Evolutionary conservation across 1,140 invertebrate genomes (phyloP), one percentile per base, ranked within the genome.

Genomic region (Drosophila sucinea): DNA sequence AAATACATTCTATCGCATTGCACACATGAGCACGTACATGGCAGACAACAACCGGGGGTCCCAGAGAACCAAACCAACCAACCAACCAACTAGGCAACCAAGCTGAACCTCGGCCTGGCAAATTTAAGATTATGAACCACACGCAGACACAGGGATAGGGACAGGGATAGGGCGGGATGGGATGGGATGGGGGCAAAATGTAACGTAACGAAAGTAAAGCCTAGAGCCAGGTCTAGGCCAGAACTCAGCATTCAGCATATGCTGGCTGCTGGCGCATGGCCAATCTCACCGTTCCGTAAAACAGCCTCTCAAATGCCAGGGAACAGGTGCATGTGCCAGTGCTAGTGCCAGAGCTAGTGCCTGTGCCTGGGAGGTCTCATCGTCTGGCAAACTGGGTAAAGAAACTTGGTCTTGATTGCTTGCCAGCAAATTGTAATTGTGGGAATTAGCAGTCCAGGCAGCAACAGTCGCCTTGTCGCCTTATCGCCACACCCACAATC

Each of bases 351-450:
- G 8, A 60, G 61, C 74, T 64, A 66, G 60, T 79, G 79, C 65
- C 32, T 62, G 68, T 60, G 11, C 30, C 40, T 77, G 75, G 75
- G 74, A 70, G 73, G 74, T 77, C 73, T 62, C 65, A 35, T 8
- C 29, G 62, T 35, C 41, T 51, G 23, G 38, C 35, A 41, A 51
- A 60, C 47, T 64, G 55, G 29, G 64, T 55, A 29, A 33, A 56
- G 23, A 38, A 33, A 54, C 47, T 62, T 58, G 73, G 70, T 81
- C 82, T 80, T 85, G 82, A 86, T 86, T 86, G 82, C 82, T 82
- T 86, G 82, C 82, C 83, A 86, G 82, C 83, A 86, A 86, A 86
- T 86, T 86, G 82, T 86, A 86, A 86, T 86, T 87, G 82, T 87
- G 83, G 83, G 83, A 82, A 86, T 87, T 86, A 86, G 83, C 83